Evolutionary conservation across 92 coral and sea anemone genomes (phyloP), one percentile per base, ranked within the genome.

Genomic region (Epizoanthus ramosus): DNA sequence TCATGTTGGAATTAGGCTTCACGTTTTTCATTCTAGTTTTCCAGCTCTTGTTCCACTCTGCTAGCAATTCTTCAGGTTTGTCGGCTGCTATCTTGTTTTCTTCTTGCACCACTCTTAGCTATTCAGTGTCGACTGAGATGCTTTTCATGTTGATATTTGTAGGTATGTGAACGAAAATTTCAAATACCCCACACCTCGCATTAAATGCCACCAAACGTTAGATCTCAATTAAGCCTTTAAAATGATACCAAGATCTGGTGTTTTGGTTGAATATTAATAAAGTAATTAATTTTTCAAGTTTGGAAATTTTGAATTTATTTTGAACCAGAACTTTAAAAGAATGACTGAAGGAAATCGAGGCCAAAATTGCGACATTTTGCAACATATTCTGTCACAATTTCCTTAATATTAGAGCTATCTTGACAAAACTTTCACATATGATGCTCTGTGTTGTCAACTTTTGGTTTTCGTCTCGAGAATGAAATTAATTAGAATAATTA

Each of bases 31-130:
- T 68, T 47, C 80, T 24, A 17, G 66, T 50, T 60, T 79, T 64
- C 39, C 58, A 28, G 33, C 21, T 52, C 67, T 43, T 37, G 37
- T 63, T 66, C 82, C 87, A 84, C 23, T 59, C 19, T n/a, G 74
- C 75, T 21, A 86, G 79, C 45, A 58, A 74, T 52, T 74, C 67
- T 59, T 60, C 25, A 9, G 80, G 69, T 80, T 79, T 25, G 52
- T 79, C 54, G 4, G 63, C 65, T 58, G 5, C 73, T 16, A 79
- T 84, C 57, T 43, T 86, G 43, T 43, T 63, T 71, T 73, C 89
- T 33, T 79, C 83, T n/a, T n/a, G n/a, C 17, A 67, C 84, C 7
- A 47, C 83, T 13, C 80, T 35, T 25, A 37, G 77, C 81, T 63
- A 31, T 21, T 85, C n/a, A n/a, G n/a, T n/a, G n/a, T n/a, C n/a